Conservation (phyloP, 2,113 vertebrate species). For the Eurypyga helias region DNA sequence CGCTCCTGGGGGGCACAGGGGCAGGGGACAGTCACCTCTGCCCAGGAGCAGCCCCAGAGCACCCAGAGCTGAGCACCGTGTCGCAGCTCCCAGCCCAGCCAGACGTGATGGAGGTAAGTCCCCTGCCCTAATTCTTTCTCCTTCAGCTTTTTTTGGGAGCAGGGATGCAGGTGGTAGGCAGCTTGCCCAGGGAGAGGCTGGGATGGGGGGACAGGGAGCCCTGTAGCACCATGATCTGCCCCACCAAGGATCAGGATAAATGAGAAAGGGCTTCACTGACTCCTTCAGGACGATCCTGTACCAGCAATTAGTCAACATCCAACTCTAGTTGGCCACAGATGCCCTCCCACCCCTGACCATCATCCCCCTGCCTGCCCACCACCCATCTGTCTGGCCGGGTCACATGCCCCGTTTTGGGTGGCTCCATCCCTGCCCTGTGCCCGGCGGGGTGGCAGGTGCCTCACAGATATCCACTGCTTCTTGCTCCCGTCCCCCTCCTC, state of each 20-base stretch:
- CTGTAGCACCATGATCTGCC: neutral
- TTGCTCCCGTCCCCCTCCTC: conserved; percentile 66
- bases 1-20: conserved; percentile 77
- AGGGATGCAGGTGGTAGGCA: neutral
- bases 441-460: neutral
- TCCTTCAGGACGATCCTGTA: neutral
- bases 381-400: neutral
- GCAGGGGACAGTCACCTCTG: neutral
- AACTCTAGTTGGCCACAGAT: neutral
- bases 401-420: neutral
- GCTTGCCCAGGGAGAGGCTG: neutral
- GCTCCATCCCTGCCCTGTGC: neutral
- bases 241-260: neutral
- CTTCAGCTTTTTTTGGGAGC: neutral
- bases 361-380: neutral
- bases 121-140: neutral
- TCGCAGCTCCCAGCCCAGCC: neutral
- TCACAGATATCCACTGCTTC: conserved; percentile 90
- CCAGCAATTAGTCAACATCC: neutral
- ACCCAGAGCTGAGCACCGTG: neutral
- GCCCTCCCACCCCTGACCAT: neutral
- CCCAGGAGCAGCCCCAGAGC: neutral
- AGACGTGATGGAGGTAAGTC: neutral
- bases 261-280: neutral
- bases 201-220: neutral